Conservation (phyloP, 2,888 invertebrate species). For the Tanypteryx hageni region DNA sequence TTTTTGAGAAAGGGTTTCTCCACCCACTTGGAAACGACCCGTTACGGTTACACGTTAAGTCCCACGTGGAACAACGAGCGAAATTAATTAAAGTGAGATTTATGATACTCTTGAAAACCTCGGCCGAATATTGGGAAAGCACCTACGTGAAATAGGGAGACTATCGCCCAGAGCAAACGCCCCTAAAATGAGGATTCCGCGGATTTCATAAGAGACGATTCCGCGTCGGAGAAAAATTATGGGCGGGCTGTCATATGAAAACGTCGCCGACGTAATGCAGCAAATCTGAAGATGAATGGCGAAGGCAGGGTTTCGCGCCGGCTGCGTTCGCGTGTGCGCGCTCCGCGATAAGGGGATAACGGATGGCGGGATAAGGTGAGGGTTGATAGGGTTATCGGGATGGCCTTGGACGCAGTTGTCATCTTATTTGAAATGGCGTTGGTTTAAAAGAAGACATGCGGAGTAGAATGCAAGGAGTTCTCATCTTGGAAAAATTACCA, state of each 20-base stretch:
- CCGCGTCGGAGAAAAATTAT: constrained; percentile 1
- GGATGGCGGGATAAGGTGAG: not conserved
- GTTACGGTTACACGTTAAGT: not conserved
- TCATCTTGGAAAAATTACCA: too few species aligned
- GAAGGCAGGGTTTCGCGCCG: not conserved
- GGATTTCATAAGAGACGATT: constrained; percentile 8
- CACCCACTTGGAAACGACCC: not conserved
- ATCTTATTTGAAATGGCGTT: not conserved
- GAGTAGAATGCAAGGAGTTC: too few species aligned
- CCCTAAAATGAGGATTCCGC: constrained; percentile 7
- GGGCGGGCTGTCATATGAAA: not conserved
- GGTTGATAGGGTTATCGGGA: not conserved
- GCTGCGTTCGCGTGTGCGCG: not conserved
- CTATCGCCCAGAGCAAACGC: not conserved
- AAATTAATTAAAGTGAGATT: constrained; percentile 32
- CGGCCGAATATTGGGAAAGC: not conserved
- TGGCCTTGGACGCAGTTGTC: not conserved
- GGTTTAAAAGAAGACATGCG: not conserved
- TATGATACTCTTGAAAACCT: constrained; percentile 11
- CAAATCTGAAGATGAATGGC: not conserved
- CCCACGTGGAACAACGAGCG: not conserved
- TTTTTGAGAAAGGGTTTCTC: not conserved
- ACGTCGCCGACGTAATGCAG: constrained; percentile 24
- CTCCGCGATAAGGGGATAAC: not conserved
- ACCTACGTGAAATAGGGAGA: not conserved